A percentile compares a stretch with the other conserved stretches of the same genome.
Conservation (phyloP, 2,888 invertebrate species). For the Oeneis ivallda region DNA sequence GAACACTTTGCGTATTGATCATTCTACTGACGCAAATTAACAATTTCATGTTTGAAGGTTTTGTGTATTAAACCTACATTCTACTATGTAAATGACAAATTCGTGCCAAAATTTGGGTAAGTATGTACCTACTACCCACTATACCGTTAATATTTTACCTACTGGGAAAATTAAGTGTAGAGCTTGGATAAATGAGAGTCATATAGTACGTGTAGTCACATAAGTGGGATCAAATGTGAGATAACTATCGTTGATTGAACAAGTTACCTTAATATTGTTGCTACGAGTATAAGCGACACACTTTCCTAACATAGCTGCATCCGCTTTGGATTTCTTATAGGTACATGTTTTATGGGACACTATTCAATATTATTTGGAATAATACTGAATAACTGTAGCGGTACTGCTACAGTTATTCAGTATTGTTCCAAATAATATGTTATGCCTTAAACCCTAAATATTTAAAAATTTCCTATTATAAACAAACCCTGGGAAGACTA, state of each 20-base stretch:
- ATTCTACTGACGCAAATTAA: too few relatives aligned
- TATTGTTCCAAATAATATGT: neutral
- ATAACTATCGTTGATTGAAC: slow-evolving; percentile 54
- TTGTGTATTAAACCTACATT: too few relatives aligned
- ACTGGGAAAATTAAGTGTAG: neutral
- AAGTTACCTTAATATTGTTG: slow-evolving; percentile 53
- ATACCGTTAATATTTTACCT: neutral
- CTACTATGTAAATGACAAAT: too few relatives aligned
- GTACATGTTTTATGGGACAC: slow-evolving; percentile 55
- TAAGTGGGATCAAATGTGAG: slow-evolving; percentile 52
- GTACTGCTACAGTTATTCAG: slow-evolving; percentile 40
- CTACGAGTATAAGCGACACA: slow-evolving; percentile 60
- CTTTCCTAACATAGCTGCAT: slow-evolving; percentile 70
- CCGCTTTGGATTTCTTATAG: slow-evolving; percentile 60
- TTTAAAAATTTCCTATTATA: neutral
- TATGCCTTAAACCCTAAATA: neutral
- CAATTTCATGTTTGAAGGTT: too few relatives aligned
- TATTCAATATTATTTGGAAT: too few relatives aligned
- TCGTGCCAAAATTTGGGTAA: too few relatives aligned
- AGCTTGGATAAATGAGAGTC: too few relatives aligned
- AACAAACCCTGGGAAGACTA: neutral
- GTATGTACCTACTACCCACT: too few relatives aligned
- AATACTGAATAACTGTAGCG: too few relatives aligned
- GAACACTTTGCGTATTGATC: too few relatives aligned
- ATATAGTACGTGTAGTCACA: slow-evolving; percentile 26